Base-by-base conservation (phyloP, 2,888 invertebrate genomes). In the Tricholauxania praeusta region DNA sequence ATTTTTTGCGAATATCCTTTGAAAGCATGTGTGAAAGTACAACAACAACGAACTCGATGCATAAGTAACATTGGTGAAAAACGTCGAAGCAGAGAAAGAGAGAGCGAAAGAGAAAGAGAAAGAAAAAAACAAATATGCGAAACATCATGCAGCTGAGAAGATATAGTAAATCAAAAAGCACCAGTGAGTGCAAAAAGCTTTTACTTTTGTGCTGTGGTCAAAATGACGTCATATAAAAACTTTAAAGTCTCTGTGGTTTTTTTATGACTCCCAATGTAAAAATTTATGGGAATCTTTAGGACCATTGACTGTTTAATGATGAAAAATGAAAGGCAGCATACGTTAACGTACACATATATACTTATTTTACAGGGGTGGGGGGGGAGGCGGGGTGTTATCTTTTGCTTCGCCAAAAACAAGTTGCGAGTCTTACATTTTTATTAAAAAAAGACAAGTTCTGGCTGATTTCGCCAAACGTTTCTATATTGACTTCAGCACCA, bases 21-120 rank as follows among this genome's bases (percentile, higher is more conserved):
- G 51, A 48, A 12, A 47, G 28, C 51, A 51, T 49, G 65, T 51
- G 28, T 49, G 22, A 51, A 49, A 49, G 7, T 74, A 76, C 73
- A 76, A 74, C 76, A 73, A 75, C 74, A 72, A 75, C 73, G 71
- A 72, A 72, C 67, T 12, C 15, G 15, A 22, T 15, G 51, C 52
- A 52, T 5, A 22, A 14, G n/a, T n/a, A 57, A 55, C 17, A 14
- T 19, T 15, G 19, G 55, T 10, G 55, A 67, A 47, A 52, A 28
- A 28, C 19, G 39, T 49, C 53, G n/a, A n/a, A 19, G 17, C 32
- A 32, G 28, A 55, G 32, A 22, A 52, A 52, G 55, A 48, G 10
- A 19, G 53, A 7, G 53, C 22, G 55, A 48, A 4, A 19, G 53
- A 7, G 53, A 53, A 55, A 67, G 32, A 55, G 53, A 55, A 12